Percentiles rank a stretch among this genome's conserved stretches.
These are phyloP conservation scores for Sebastes elongatus DNA, from an alignment of 2,797 vertebrate species.

Conservation along the genomic window DNA sequence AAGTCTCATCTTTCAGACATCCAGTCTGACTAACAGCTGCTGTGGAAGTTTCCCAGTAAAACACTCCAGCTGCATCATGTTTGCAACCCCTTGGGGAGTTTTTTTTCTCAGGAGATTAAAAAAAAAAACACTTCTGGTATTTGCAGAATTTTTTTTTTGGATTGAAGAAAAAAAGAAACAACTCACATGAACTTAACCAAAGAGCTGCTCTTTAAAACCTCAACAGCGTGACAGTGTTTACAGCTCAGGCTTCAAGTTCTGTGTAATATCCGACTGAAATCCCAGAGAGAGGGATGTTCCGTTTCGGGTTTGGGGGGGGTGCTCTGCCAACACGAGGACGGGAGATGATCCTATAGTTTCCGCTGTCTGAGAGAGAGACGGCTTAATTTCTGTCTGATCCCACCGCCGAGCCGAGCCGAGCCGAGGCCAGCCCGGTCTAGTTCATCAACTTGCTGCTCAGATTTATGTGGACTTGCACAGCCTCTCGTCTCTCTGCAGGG, in stretches of 20 bases:
- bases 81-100: not conserved
- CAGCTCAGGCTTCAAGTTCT: constrained; percentile 8
- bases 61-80: constrained; percentile 51
- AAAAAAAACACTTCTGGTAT: not conserved
- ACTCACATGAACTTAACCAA: not conserved
- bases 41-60: constrained; percentile 62
- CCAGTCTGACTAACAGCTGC: constrained; percentile 73
- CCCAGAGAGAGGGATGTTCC: constrained; percentile 16
- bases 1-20: constrained; percentile 75
- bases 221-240: not conserved
- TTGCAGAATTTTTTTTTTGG: not conserved
- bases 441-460: constrained; percentile 51
- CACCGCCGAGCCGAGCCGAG: not conserved
- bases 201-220: constrained; percentile 8
- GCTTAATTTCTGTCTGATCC: constrained; percentile 62
- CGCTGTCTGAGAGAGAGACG: constrained; percentile 43
- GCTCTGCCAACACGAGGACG: constrained; percentile 33
- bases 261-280: constrained; percentile 13
- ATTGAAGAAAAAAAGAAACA: not conserved
- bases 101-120: not conserved
- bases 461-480: constrained; percentile 19
- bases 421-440: constrained; percentile 24
- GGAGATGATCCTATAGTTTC: constrained; percentile 50
- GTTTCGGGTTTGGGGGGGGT: constrained; percentile 11
- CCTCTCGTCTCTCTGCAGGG: constrained; percentile 35